These are phyloP conservation scores for Heterotilapia buettikoferi DNA, from an alignment of 2,113 vertebrate genomes.

Conservation along the genomic window DNA sequence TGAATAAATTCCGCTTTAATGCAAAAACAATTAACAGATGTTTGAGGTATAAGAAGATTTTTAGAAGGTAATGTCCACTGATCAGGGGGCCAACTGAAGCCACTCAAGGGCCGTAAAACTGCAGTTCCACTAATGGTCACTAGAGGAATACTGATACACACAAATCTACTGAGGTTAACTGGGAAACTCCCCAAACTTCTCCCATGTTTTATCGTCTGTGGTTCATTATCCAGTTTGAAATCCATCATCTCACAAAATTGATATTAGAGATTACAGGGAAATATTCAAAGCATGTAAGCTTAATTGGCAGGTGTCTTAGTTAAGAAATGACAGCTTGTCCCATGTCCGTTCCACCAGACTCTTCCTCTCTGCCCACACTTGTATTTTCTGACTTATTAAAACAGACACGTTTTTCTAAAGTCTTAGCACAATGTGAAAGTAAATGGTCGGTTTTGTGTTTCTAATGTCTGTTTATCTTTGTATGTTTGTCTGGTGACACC, in stretches of 20 bases:
- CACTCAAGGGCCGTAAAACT: neutral
- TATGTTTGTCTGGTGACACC: neutral
- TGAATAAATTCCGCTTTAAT: neutral
- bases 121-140: constrained; percentile 1
- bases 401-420: neutral
- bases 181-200: neutral
- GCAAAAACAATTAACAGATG: neutral
- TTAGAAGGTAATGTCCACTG: neutral
- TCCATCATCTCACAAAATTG: neutral
- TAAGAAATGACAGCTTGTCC: neutral
- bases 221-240: neutral
- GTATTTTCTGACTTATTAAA: neutral
- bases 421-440: neutral
- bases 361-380: neutral
- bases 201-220: neutral
- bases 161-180: neutral
- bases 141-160: neutral
- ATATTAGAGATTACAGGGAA: neutral
- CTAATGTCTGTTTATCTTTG: neutral
- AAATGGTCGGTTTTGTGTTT: neutral
- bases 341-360: neutral
- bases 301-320: neutral
- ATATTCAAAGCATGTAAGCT: neutral
- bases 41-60: neutral
- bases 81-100: neutral